Base-by-base conservation (phyloP, 1,140 invertebrate species). In the Drosophila eugracilis region DNA sequence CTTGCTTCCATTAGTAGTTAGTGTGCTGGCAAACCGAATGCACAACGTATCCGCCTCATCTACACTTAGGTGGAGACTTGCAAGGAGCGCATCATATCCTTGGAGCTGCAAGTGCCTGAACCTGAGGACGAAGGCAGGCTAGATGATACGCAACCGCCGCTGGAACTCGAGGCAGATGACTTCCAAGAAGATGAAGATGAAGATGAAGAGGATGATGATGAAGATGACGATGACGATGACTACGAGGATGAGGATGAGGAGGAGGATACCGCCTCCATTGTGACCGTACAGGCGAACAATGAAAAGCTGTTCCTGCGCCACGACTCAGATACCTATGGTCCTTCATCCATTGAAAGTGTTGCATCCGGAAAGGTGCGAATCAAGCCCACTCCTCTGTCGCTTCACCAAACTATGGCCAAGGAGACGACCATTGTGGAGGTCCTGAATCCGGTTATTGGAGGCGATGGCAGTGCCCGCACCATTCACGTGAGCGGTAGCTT, bases 81-180 rank as follows among this genome's bases (percentile, higher is more conserved):
- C 48, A 94, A 96, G 92, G 96, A 97, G 92, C 97, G 97, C 92
- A 97, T 97, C 75, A 96, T 97, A 90, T 97, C 96, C 39, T 92
- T 97, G 90, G 96, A 97, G 91, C 91, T 97, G 83, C 89, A 92
- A 62, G 91, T 91, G 70, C 91, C 91, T n/a, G 90, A 89, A 17
- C 45, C 65, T 12, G 89, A 90, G 7, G 78, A 79, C 21, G 75
- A 80, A 24, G 71, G 57, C 3, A 47, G 65, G 15, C 57, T 89
- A 2, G 86, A 89, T n/a, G 75, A 75, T n/a, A 89, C 81, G 9
- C 79, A 80, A 24, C 84, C 84, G 44, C 84, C 84, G 6, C 34
- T 76, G 15, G 81, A 81, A 19, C 50, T 86, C 28, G 53, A 44
- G 21, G 44, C 63, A 21, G 74, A 76, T 57, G 76, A 88, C 50